Percentiles rank a stretch among this genome's conserved stretches.
These are phyloP conservation scores for Psilopsiagon aymara DNA, from an alignment of 2,113 vertebrate species.

Conservation along the genomic window DNA sequence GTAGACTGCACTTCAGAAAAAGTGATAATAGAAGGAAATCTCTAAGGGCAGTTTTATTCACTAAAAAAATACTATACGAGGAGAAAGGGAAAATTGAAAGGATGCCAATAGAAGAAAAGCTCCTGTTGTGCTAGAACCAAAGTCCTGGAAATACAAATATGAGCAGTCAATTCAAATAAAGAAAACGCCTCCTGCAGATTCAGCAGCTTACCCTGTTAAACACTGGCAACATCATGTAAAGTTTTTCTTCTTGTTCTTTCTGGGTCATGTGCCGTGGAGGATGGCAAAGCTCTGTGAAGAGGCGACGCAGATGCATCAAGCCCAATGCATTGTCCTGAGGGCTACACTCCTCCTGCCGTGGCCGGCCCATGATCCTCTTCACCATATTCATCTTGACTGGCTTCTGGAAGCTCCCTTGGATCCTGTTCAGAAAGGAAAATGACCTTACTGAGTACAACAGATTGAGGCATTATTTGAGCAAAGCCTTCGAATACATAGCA, in stretches of 20 bases:
- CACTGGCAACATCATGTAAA: slow-evolving; percentile 99
- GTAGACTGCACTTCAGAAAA: neutral
- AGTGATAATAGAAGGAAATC: neutral
- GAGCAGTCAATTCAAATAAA: neutral
- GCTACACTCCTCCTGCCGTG: slow-evolving; percentile 96
- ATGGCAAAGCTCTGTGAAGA: slow-evolving; percentile 96
- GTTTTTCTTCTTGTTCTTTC: slow-evolving; percentile 98
- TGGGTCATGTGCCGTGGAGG: slow-evolving; percentile 98
- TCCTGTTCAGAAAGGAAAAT: slow-evolving; percentile 69
- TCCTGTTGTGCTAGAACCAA: neutral
- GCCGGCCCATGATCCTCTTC: slow-evolving; percentile 98
- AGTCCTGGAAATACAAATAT: neutral
- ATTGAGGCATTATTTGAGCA: neutral
- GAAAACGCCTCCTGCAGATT: neutral
- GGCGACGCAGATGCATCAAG: slow-evolving; percentile 96
- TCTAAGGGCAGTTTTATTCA: neutral
- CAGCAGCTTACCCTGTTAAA: slow-evolving; percentile 90
- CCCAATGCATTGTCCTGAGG: slow-evolving; percentile 97
- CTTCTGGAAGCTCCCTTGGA: slow-evolving; percentile 79
- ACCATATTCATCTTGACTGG: slow-evolving; percentile 98
- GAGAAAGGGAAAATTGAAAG: neutral
- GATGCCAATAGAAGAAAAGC: neutral
- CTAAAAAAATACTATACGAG: neutral
- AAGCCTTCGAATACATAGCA: neutral
- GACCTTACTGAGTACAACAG: neutral